Conservation (phyloP, 2,888 invertebrate species). For the Aethes cnicana region DNA sequence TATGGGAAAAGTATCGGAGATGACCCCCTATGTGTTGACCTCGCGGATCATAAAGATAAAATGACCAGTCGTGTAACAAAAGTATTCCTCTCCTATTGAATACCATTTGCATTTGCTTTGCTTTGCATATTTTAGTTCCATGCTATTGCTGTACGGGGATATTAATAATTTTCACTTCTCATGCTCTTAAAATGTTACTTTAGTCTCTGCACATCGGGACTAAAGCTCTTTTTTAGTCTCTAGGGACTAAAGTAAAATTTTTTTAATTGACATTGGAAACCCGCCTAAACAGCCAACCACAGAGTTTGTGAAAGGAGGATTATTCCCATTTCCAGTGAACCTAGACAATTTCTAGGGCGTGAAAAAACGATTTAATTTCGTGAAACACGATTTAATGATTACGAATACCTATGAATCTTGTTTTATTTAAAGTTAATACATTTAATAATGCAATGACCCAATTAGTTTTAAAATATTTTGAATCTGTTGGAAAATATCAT, state of each 20-base stretch:
- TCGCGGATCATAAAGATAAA: constrained; percentile 73
- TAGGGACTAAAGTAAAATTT: not conserved
- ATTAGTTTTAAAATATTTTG: too few species aligned
- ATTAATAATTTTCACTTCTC: constrained; percentile 13
- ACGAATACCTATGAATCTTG: too few species aligned
- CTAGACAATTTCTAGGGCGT: too few species aligned
- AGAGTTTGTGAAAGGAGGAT: too few species aligned
- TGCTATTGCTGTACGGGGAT: constrained; percentile 6
- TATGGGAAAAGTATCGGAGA: constrained; percentile 68
- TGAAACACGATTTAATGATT: too few species aligned
- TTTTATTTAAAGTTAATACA: too few species aligned
- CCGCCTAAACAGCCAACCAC: too few species aligned
- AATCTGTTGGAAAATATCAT: too few species aligned
- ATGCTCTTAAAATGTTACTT: not conserved
- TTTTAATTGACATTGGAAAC: too few species aligned
- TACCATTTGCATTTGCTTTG: constrained; percentile 75
- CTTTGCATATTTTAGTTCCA: constrained; percentile 28
- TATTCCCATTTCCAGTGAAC: too few species aligned
- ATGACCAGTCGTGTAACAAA: constrained; percentile 66
- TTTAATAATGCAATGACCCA: too few species aligned
- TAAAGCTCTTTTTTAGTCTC: not conserved
- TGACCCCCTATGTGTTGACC: constrained; percentile 67
- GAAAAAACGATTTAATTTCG: too few species aligned
- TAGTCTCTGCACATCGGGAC: not conserved
- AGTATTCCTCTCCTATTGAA: constrained; percentile 43